Evolutionary conservation across 2,888 invertebrate species (phyloP).

Genomic region (Leptinotarsa tumamoca): DNA sequence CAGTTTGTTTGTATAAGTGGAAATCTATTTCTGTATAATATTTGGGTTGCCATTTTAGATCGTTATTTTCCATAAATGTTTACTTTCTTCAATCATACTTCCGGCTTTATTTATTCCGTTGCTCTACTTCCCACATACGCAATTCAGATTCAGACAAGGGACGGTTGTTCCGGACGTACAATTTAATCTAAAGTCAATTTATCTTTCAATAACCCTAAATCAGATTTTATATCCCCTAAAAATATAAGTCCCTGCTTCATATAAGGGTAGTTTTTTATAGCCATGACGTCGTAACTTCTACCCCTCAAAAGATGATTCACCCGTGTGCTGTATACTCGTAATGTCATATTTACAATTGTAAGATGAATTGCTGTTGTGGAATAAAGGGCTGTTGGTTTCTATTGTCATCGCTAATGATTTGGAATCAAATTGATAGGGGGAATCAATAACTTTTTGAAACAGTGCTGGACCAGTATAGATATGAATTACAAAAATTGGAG

Average conservation of each 20-base stretch:
- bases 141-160: constrained; percentile 5
- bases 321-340: constrained; percentile 3
- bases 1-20: too few species aligned
- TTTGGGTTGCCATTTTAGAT: too few species aligned
- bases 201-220: constrained; percentile 25
- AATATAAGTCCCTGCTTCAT: constrained; percentile 16
- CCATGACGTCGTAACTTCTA: constrained; percentile 21
- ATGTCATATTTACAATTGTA: constrained; percentile 25
- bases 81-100: not conserved
- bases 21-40: too few species aligned
- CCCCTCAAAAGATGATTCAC: constrained; percentile 26
- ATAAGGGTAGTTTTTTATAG: constrained; percentile 24
- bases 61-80: too few species aligned
- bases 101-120: not conserved
- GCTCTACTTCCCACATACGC: not conserved
- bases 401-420: constrained; percentile 20
- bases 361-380: constrained; percentile 11
- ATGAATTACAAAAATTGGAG: not conserved
- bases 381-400: constrained; percentile 10
- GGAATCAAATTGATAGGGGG: constrained; percentile 15
- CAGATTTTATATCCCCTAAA: constrained; percentile 20
- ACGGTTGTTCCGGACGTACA: constrained; percentile 23
- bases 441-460: constrained; percentile 21
- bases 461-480: not conserved
- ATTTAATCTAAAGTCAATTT: constrained; percentile 28